Base-by-base conservation (phyloP, 2,113 vertebrate genomes). In the Mobula hypostoma region DNA sequence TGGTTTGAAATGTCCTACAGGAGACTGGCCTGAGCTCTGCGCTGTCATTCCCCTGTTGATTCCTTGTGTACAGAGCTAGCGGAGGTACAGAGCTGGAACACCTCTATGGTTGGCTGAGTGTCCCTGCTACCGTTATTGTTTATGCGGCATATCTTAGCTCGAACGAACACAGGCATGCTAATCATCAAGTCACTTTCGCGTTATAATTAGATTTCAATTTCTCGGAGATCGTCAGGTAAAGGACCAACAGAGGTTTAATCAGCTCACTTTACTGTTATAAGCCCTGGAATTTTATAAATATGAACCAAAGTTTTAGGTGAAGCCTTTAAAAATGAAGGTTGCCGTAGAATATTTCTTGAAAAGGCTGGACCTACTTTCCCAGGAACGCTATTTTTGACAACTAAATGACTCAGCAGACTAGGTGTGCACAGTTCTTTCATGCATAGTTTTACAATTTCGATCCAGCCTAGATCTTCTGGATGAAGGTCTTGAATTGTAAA, bases 1-100 rank as follows among this genome's bases (percentile, higher is more conserved):
- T 24, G 12, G 27, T n/a, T 87, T 58, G 29, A 87, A 85, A 87
- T 61, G 5, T 11, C 56, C 82, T 85, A 58, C 40, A 61, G 0
- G 5, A 61, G 48, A 12, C 27, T 58, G 63, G 66, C 32, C 66
- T 4, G 63, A 9, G n/a, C 36, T 70, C 66, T 72, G 2, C 24
- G 66, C 88, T 68, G 63, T 92, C 88, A 91, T 68, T 91, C 29
- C 68, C 87, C n/a, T 19, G 87, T 61, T 68, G 87, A 40, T 40
- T 92, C 15, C 14, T 63, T 12, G 66, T 9, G 14, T 40, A n/a
- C 70, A 19, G 29, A 56, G 61, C 36, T 19, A 70, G n/a, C n/a
- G 27, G 66, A 72, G 66, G 32, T n/a, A 40, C 36, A 40, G 17
- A 92, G 88, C n/a, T 36, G 19, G 61, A 70, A 92, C 88, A 19